Evolutionary conservation across 2,888 invertebrate species (phyloP).

Genomic region (Drosophila vallismaia): DNA sequence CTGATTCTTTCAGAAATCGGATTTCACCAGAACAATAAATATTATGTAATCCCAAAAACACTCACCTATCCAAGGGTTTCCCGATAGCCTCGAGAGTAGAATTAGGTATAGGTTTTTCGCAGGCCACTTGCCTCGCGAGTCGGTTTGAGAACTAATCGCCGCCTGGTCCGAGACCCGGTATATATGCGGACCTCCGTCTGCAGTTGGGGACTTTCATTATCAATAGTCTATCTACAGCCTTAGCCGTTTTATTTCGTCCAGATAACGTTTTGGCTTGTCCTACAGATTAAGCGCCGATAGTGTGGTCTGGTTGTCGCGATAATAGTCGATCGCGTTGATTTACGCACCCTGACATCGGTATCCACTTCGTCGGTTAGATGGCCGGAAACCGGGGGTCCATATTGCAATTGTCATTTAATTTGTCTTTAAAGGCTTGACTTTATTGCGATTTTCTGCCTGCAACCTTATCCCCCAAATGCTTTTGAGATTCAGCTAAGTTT

Average conservation of each 20-base stretch:
- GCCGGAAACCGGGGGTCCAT: too few species aligned
- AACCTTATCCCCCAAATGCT: not conserved
- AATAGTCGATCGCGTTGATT: constrained; percentile 68
- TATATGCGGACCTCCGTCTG: constrained; percentile 48
- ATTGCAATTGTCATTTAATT: too few species aligned
- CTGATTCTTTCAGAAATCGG: not conserved
- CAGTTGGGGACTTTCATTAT: constrained; percentile 26
- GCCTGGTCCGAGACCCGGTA: constrained; percentile 30
- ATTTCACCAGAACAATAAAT: constrained; percentile 15
- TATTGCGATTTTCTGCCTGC: too few species aligned
- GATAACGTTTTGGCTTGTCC: constrained; percentile 51
- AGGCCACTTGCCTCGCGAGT: constrained; percentile 32
- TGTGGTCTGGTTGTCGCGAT: constrained; percentile 18
- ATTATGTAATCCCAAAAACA: constrained; percentile 29
- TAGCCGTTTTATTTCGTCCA: constrained; percentile 63
- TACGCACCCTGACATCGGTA: constrained; percentile 36
- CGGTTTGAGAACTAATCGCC: constrained; percentile 52
- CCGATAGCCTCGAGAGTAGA: constrained; percentile 9
- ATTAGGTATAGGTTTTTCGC: constrained; percentile 12
- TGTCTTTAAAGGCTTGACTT: too few species aligned
- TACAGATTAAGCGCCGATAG: constrained; percentile 65
- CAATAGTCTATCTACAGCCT: constrained; percentile 60
- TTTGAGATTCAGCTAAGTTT: too few species aligned
- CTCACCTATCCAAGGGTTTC: constrained; percentile 44
- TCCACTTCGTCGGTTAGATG: too few species aligned